Base-by-base conservation (phyloP, 1,140 invertebrate species). In the Drosophila oshimai region DNA sequence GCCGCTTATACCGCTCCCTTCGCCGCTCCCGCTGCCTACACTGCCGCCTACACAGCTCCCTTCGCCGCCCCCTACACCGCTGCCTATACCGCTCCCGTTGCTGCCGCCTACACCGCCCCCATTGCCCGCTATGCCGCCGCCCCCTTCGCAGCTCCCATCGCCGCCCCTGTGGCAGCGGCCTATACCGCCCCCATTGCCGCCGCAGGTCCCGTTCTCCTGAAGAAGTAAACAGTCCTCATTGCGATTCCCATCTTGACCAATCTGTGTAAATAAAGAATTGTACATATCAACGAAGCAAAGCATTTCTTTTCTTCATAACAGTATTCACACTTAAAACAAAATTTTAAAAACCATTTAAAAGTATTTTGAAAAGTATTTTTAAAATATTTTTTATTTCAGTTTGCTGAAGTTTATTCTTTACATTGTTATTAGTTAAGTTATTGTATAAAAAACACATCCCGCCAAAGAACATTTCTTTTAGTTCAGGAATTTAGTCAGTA, bases 81-180 rank as follows among this genome's bases (percentile, higher is more conserved):
- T 12, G 75, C 84, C 17, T 58, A 57, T 6, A 49, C 57, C 12
- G 45, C 64, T 18, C 44, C 58, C 47, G 17, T 61, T 39, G 91
- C 90, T 50, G 64, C 62, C 29, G 70, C 75, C 24, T 67, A 62
- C 22, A 34, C 80, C 5, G 81, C 80, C 22, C 65, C 75, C 65
- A 24, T 72, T 37, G 53, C 83, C 24, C 64, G 74, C 7, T 91
- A 92, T 12, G 92, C 79, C 6, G 60, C 92, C 12, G 91, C 91
- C 12, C 90, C 91, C 22, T 89, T 91, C 6, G 67, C 79, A 31
- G 90, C 91, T 4, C 91, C 91, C 5, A 44, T 60, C 17, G 74
- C 74, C 20, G 65, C 69, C 7, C 47, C 70, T 0, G 34, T 58
- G 10, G 70, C 70, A 13, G 54, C 74, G 0, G 75, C 74, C n/a